Evolutionary conservation across 2,888 invertebrate genomes (phyloP), one percentile per base, ranked within the genome.

Genomic region (Mesoligia furuncula): DNA sequence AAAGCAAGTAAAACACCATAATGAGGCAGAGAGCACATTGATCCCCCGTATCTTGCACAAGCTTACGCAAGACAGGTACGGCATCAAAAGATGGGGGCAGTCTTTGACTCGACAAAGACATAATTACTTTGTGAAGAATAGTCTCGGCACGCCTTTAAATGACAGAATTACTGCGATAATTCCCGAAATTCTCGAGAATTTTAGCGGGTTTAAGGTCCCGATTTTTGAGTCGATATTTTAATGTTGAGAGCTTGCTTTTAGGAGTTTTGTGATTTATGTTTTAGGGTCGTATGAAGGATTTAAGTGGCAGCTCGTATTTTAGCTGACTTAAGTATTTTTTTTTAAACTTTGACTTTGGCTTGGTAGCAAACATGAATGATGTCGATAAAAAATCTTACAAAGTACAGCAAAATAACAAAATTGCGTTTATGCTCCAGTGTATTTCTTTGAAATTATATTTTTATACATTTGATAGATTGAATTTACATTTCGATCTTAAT

Each of bases 71-170:
- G 76, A 39, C 82, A 85, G 85, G 77, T 85, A 69, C 68, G 15
- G 64, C 74, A 66, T 80, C 85, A 85, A 86, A 85, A 84, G 86
- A 80, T 69, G 70, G 64, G 84, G 80, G 66, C 86, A 84, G 85
- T 86, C 85, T 85, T 85, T 85, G 85, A 83, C 79, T 83, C 80
- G 51, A 80, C 85, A 86, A 86, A 86, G 85, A 73, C 84, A 88
- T 87, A 87, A 86, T 87, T 87, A 88, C 88, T 86, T 88, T 81
- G 88, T 68, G 81, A 86, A 86, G 86, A 87, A 85, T 75, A 80
- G 86, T 88, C 81, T 80, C 75, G 68, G 75, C 64, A 71, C 75
- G 83, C 72, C 79, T 70, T 67, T 66, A 66, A 78, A 86, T 83
- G 80, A 77, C 78, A 75, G 86, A 71, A 77, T 61, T 62, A 66